Evolutionary conservation across 2,797 vertebrate genomes (phyloP).

Genomic region (Syndactyla subalaris): DNA sequence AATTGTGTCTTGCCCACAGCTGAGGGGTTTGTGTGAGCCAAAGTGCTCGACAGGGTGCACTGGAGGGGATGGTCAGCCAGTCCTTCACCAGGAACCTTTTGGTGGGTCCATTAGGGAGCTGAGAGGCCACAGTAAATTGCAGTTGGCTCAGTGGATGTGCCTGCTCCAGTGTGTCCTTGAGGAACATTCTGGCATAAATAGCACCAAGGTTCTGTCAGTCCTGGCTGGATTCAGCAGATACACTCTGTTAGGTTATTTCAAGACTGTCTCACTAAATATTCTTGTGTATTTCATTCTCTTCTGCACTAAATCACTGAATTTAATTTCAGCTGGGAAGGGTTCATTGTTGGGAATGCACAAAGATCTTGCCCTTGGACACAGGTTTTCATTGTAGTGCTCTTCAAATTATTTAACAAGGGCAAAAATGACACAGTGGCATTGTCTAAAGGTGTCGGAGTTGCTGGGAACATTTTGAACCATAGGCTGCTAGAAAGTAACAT

Average conservation of each 20-base stretch:
- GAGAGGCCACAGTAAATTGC: background rate
- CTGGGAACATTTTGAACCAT: background rate
- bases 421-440: background rate
- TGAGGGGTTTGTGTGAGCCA: background rate
- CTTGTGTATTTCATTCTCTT: constrained; percentile 7
- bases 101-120: background rate
- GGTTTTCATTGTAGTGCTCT: background rate
- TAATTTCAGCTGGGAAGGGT: constrained; percentile 16
- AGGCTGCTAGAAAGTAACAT: background rate
- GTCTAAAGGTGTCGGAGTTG: background rate
- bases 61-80: background rate
- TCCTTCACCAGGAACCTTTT: background rate
- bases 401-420: background rate
- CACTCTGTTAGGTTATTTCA: background rate
- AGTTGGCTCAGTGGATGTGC: background rate
- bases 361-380: background rate
- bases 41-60: rapidly evolving
- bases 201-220: background rate
- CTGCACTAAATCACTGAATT: constrained; percentile 1
- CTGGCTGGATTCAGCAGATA: background rate
- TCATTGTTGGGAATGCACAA: background rate
- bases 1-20: rapidly evolving
- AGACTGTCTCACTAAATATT: background rate
- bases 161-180: constrained; percentile 6
- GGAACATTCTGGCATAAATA: background rate